phyloP scores from a whole-genome alignment of 2,113 vertebrate genomes.

The Corythornis madagascariensis region DNA sequence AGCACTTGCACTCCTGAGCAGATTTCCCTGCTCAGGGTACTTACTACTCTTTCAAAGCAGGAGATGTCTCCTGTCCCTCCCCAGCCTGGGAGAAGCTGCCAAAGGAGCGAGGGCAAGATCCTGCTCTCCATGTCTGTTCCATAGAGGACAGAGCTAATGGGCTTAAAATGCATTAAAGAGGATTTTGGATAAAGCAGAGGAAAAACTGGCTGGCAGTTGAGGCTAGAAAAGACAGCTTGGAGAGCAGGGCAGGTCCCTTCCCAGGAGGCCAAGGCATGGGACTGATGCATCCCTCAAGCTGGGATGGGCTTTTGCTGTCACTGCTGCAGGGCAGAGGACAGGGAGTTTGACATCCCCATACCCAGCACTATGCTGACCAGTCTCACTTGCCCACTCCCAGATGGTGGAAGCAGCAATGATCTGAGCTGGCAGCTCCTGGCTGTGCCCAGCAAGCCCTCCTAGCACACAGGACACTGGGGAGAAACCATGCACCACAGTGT shows the following conservation, averaged over 20 bases:
- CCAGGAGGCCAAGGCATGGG: not conserved
- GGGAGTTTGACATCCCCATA: not conserved
- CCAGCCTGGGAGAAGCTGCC: not conserved
- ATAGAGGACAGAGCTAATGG: not conserved
- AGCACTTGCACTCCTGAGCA: not conserved
- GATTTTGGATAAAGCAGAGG: constrained; percentile 1
- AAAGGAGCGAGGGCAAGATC: not conserved
- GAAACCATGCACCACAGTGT: fast-evolving
- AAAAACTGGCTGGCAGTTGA: not conserved
- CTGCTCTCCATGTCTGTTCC: not conserved
- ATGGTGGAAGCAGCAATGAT: fast-evolving
- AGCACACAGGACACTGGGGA: fast-evolving
- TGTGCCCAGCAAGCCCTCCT: fast-evolving
- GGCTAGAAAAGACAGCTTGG: not conserved
- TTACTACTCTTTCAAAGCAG: not conserved
- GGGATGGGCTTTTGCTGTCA: not conserved
- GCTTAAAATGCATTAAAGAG: constrained; percentile 21
- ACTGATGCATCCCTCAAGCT: not conserved
- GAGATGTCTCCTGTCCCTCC: not conserved
- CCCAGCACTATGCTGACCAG: fast-evolving
- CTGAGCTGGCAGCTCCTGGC: not conserved
- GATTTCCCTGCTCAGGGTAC: not conserved
- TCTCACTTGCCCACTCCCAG: not conserved
- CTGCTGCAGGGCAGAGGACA: not conserved
- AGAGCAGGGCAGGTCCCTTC: not conserved